Evolutionary conservation across 1,140 invertebrate species (phyloP).

Genomic region (Nebria ingens): DNA sequence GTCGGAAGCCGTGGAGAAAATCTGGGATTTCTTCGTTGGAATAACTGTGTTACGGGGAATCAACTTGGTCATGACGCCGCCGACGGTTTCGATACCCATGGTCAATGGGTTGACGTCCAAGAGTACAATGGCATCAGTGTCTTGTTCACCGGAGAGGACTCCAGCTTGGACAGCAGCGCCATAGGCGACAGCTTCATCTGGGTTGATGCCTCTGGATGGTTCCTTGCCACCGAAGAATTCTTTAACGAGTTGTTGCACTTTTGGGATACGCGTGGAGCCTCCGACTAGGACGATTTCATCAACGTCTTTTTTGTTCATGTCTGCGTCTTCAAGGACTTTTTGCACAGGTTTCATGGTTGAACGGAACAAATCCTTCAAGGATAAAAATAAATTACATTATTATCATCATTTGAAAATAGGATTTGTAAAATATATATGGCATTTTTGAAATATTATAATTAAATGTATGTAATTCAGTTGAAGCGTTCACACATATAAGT

Average conservation of each 20-base stretch:
- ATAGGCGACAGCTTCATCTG: conserved; percentile 96
- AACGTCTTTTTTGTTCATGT: conserved; percentile 97
- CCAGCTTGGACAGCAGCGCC: conserved; percentile 98
- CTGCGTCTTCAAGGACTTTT: conserved; percentile 90
- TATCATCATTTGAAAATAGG: too few relatives aligned
- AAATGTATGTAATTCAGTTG: too few relatives aligned
- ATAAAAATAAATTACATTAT: too few relatives aligned
- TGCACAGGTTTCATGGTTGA: conserved; percentile 98
- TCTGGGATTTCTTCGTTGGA: conserved; percentile 99
- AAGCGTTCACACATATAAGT: too few relatives aligned
- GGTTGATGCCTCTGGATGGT: conserved; percentile 95
- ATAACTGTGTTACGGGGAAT: conserved; percentile 98
- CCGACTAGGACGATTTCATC: conserved; percentile 99
- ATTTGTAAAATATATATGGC: too few relatives aligned
- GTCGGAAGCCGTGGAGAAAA: conserved; percentile 98
- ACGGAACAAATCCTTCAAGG: conserved; percentile 82
- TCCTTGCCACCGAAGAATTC: conserved; percentile 98
- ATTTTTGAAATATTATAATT: too few relatives aligned
- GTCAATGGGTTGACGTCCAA: conserved; percentile 97
- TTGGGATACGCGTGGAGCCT: conserved; percentile 98
- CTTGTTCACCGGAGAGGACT: conserved; percentile 79
- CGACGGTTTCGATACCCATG: conserved; percentile 98
- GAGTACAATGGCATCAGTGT: conserved; percentile 92
- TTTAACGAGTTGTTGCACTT: conserved; percentile 97
- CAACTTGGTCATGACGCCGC: conserved; percentile 98